These are phyloP conservation scores for Agapornis roseicollis DNA, from an alignment of 2,113 vertebrate species.

Conservation along the genomic window DNA sequence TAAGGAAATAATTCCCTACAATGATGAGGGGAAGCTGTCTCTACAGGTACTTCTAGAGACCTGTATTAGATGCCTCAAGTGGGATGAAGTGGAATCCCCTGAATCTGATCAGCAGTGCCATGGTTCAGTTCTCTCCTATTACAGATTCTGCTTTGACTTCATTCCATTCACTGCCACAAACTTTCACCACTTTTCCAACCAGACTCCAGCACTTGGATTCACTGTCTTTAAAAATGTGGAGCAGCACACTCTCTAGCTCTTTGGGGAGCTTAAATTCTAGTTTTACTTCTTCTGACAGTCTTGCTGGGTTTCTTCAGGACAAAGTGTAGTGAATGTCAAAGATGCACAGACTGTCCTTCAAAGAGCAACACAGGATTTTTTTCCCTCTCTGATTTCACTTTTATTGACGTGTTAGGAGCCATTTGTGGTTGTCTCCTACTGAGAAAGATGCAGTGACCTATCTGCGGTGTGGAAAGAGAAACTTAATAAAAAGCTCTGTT, in stretches of 20 bases:
- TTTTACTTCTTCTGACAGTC: not conserved
- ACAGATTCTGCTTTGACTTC: not conserved
- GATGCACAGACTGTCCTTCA: not conserved
- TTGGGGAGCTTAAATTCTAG: not conserved
- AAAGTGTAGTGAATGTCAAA: not conserved
- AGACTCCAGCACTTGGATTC: not conserved
- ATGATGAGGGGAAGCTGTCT: not conserved
- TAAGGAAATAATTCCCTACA: not conserved
- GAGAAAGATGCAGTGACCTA: not conserved
- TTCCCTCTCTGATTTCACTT: not conserved
- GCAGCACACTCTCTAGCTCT: not conserved
- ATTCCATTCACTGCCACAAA: not conserved
- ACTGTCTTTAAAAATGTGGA: not conserved
- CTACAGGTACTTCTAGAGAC: not conserved
- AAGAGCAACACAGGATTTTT: not conserved
- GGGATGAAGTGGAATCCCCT: not conserved
- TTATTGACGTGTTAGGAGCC: slow-evolving; percentile 5
- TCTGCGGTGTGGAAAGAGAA: not conserved
- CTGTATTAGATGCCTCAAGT: not conserved
- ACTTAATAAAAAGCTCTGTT: not conserved
- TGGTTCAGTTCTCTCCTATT: not conserved
- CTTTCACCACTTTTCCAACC: not conserved
- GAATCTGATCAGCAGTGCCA: not conserved
- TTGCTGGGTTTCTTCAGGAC: not conserved
- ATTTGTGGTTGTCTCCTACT: slow-evolving; percentile 13